Conservation (phyloP, 2,888 invertebrate genomes). For the Eristalis intricaria region DNA sequence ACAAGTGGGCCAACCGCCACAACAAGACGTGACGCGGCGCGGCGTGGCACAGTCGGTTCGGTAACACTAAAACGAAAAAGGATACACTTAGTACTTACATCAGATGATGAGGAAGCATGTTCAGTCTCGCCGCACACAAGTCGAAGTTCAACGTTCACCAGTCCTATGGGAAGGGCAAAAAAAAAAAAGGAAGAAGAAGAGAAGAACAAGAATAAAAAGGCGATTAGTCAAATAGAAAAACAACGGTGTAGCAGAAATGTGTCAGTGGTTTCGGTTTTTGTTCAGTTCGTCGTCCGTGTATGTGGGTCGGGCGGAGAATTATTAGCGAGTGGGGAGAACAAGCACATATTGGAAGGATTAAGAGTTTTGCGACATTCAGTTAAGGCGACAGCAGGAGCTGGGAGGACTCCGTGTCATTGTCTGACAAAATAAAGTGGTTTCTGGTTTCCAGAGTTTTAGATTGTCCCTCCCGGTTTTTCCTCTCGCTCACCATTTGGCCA, state of each 20-base stretch:
- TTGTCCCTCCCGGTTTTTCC: background rate
- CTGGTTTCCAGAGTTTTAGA: background rate
- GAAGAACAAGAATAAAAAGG: conserved; percentile 21
- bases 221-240: conserved; percentile 41
- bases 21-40: background rate
- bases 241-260: conserved; percentile 27
- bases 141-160: conserved; percentile 65
- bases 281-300: background rate
- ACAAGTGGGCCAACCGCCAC: background rate
- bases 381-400: conserved; percentile 9
- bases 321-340: conserved; percentile 19
- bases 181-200: background rate
- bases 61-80: conserved; percentile 42
- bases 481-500: too few species aligned
- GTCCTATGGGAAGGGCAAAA: conserved; percentile 19
- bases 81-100: conserved; percentile 64
- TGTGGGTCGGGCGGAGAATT: conserved; percentile 32
- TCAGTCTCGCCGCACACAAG: conserved; percentile 56
- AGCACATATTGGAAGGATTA: conserved; percentile 41
- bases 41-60: conserved; percentile 9
- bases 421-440: conserved; percentile 31
- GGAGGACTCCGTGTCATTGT: background rate
- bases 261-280: conserved; percentile 17
- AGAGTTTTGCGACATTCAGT: conserved; percentile 45
- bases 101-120: conserved; percentile 59